A percentile compares a stretch with the other conserved stretches of the same genome.
phyloP scores from a whole-genome alignment of 1,140 invertebrate genomes.

The Gryllus bimaculatus region DNA sequence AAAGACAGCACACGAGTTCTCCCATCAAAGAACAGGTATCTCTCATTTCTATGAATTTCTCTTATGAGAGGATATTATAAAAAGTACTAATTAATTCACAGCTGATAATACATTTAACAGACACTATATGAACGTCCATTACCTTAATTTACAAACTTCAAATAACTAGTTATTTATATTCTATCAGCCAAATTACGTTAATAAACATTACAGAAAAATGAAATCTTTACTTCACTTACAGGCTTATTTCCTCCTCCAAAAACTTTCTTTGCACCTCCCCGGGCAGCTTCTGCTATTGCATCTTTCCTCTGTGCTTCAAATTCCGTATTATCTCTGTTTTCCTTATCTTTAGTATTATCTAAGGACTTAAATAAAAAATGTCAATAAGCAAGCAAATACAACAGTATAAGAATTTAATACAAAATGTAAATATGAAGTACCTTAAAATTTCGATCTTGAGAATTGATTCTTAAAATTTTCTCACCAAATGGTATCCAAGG shows the following conservation, averaged over 20 bases:
- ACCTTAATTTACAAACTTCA: no score
- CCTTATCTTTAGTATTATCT: constrained; percentile 24
- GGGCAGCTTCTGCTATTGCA: constrained; percentile 75
- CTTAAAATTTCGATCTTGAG: constrained; percentile 60
- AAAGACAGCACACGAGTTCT: no score
- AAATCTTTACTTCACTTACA: constrained; percentile 36
- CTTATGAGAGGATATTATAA: no score
- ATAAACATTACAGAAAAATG: constrained; percentile 31
- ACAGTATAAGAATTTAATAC: neutral
- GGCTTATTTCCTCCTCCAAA: constrained; percentile 64
- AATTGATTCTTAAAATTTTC: constrained; percentile 49
- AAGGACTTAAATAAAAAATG: constrained; percentile 25
- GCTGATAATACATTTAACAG: no score
- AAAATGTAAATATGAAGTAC: constrained; percentile 35
- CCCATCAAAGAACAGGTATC: no score
- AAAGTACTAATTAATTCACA: no score
- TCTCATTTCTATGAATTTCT: no score
- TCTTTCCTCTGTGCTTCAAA: constrained; percentile 77
- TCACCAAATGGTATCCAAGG: constrained; percentile 87
- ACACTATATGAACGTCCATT: no score
- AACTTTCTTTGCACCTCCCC: constrained; percentile 51
- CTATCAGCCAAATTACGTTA: constrained; percentile 20
- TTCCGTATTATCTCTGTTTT: constrained; percentile 50
- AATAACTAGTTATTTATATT: no score
- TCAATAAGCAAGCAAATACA: neutral